Evolutionary conservation across 2,113 vertebrate species (phyloP), one percentile per base, ranked within the genome.

Genomic region (Sarotherodon lohbergeri): DNA sequence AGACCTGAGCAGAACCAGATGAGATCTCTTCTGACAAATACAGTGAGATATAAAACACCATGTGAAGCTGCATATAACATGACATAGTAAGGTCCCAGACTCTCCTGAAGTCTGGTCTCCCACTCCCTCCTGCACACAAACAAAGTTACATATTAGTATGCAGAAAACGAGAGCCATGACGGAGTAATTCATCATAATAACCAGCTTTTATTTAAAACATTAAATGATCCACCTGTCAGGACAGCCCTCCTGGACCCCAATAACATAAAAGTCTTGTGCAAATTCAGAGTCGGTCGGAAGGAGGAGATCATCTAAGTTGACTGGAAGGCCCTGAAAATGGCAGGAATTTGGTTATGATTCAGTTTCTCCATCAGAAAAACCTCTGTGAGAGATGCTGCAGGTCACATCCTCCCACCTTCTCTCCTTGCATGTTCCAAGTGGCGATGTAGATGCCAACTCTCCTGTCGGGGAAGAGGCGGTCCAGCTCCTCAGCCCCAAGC

Each of bases 1-100:
- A 83, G 73, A 99, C 99, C 98, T 87, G 99, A 99, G 95, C 98
- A 99, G 96, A 99, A 99, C 99, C 99, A 99, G 95, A 99, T 98
- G 86, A 99, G 98, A 94, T 99, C 99, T 86, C 99, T 95, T 78
- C 98, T 96, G 80, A 99, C 96, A 89, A 99, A 98, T 9, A 99
- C 91, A 0, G 97, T 97, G 90, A 99, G 95, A 94, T 98, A 98
- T 6, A 99, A 97, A 80, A 99, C 98, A 0, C 99, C 99, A 0
- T 99, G 99, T 0, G 97, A 96, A 0, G 97, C 97, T 0, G 98
- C 97, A 22, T 97, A 97, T 19, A 99, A 96, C 96, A 98, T 96
- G 32, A 99, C 98, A 0, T 99, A 99, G 88, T 97, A 97, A 0
- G 99, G 99, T 5, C 99, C 98, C 39, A 99, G 95, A 0, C 98